Evolutionary conservation across 2,888 invertebrate genomes (phyloP), one percentile per base, ranked within the genome.

Genomic region (Pseudoips prasinana): DNA sequence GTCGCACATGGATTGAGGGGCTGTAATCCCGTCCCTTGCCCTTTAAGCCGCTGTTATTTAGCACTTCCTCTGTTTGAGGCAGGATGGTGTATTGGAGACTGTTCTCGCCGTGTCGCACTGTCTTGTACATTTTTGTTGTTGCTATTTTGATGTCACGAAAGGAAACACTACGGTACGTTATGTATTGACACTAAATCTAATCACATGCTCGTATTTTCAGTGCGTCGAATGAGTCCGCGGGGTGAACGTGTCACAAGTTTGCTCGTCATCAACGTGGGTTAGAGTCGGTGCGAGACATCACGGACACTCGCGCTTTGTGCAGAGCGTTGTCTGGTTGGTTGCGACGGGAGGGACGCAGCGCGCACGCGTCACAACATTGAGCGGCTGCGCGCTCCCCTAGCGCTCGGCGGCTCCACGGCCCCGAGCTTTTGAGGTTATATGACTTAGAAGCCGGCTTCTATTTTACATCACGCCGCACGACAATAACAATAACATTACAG

Each of bases 21-120:
- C 87, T 86, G 54, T 86, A 89, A 57, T 90, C 88, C 31, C 86
- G 75, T 37, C 89, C 90, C 55, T 87, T 90, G 44, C 90, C 89
- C 53, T 90, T 89, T 43, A 91, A 61, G 38, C 91, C 91, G 55
- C 91, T 91, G 58, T 91, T 91, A 56, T 73, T 90, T 39, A 91
- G 79, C 56, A 91, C 90, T 69, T 92, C 92, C 71, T 93, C 93
- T 37, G 92, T 92, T 73, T 93, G 93, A 39, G 93, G 93, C 47
- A 94, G 87, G 59, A 94, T 93, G 56, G 93, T 93, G 76, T 94
- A 94, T 68, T 93, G 93, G 58, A 94, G 90, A 67, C 93, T 92
- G 62, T 93, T 92, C 73, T 94, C 93, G 45, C 93, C 93, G 73
- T 93, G 93, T 46, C 93, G 86, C 71, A 93, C 93, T 56, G 93